Base-by-base conservation (phyloP, 2,113 vertebrate species). In the Anolis carolinensis region DNA sequence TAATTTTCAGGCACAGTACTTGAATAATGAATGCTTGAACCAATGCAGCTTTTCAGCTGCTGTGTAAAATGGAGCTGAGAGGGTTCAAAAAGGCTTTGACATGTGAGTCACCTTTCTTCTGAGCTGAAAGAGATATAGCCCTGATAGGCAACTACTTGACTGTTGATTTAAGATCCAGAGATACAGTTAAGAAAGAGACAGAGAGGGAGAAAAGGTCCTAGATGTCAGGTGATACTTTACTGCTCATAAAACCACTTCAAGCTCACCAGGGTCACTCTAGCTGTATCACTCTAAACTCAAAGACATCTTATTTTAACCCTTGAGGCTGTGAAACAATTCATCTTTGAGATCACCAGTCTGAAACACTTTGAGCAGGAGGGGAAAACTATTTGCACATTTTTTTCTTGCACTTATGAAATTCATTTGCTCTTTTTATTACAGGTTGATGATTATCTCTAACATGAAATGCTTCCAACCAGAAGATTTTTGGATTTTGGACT, bases 101-200 rank as follows among this genome's bases (percentile, higher is more conserved):
- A 32, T 55, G n/a, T 11, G 50, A 70, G 77, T 89, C 62, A 83
- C 20, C 21, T 91, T 84, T 90, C 86, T 87, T 71, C 79, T 52
- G 70, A 86, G 79, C 23, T 82, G 55, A 84, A 21, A 11, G 83
- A 83, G 73, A 77, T 82, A 89, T 82, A 89, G 1, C 70, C 89
- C 62, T 85, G 62, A 78, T 73, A 78, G 82, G 36, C 18, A 70
- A 32, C 65, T 76, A 10, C 76, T 34, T 21, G 23, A 50, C 44
- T 87, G 79, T 78, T 82, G 87, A 72, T 23, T 83, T 77, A 82
- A 84, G 11, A 25, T 59, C 78, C 27, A 82, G 44, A 18, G 27
- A 10, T 30, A 11, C 6, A 65, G 0, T 32, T 14, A 72, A 52
- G 11, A 88, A 87, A 81, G 4, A 14, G 36, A 48, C 13, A 50